A percentile compares a stretch with the other conserved stretches of the same genome.
phyloP scores from a whole-genome alignment of 2,113 vertebrate genomes.

The Cyanoramphus novaezelandiae region DNA sequence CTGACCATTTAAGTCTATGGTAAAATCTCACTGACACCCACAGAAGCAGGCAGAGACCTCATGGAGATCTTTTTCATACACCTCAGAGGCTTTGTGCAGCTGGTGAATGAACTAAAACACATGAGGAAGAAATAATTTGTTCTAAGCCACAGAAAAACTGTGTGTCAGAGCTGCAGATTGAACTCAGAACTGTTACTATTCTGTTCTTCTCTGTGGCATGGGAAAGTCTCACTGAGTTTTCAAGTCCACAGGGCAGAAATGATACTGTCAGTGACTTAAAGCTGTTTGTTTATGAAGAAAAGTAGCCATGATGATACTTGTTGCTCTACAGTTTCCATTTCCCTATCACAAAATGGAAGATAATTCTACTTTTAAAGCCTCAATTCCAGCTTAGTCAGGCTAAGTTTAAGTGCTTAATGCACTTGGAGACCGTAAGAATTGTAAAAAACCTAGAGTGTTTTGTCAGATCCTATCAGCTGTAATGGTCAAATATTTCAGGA shows the following conservation, averaged over 20 bases:
- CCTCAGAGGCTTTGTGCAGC: background rate
- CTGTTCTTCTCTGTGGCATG: background rate
- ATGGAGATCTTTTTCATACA: background rate
- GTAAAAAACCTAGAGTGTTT: background rate
- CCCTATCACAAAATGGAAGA: background rate
- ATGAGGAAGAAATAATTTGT: constrained; percentile 1
- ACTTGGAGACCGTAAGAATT: background rate
- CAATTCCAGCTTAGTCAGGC: background rate
- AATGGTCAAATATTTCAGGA: background rate
- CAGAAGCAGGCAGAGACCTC: background rate
- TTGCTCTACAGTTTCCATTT: background rate
- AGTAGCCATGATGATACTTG: background rate
- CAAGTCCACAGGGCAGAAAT: background rate
- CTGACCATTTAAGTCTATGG: background rate
- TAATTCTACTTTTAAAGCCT: background rate
- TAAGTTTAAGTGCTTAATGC: background rate
- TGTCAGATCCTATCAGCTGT: background rate
- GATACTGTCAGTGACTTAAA: background rate
- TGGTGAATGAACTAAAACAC: background rate
- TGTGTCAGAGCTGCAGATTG: background rate
- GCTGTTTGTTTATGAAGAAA: background rate
- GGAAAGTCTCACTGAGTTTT: background rate
- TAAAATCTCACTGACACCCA: background rate
- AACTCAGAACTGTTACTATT: background rate
- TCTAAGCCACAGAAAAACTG: background rate